Conservation (phyloP, 2,888 invertebrate genomes). For the Linyphia triangularis region DNA sequence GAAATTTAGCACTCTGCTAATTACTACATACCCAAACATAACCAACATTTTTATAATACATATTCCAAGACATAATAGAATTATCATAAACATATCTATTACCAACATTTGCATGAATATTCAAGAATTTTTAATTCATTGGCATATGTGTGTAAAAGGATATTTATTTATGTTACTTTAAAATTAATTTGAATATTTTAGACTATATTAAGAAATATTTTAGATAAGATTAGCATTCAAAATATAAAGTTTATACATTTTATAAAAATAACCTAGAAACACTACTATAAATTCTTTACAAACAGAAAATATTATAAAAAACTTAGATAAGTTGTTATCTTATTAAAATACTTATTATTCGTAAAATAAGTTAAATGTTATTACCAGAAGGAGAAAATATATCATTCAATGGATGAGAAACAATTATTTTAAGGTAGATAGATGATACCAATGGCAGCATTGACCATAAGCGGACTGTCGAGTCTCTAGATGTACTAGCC, state of each 20-base stretch:
- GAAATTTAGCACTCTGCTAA: too few relatives aligned
- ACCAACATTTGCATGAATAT: too few relatives aligned
- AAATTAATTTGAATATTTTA: too few relatives aligned
- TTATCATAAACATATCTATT: too few relatives aligned
- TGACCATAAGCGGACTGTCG: conserved; percentile 81
- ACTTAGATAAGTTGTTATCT: neutral
- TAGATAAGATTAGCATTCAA: too few relatives aligned
- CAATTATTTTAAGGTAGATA: conserved; percentile 79
- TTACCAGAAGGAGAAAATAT: conserved; percentile 77
- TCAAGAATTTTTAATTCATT: too few relatives aligned
- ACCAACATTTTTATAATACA: too few relatives aligned
- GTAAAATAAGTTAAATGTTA: neutral
- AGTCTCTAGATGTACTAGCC: conserved; percentile 81
- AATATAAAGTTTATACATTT: neutral
- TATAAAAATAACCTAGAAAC: neutral
- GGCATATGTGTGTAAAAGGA: too few relatives aligned
- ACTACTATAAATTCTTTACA: neutral
- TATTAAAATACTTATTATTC: neutral
- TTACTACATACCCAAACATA: too few relatives aligned
- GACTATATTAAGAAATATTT: too few relatives aligned
- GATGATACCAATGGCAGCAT: conserved; percentile 79
- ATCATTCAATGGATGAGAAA: conserved; percentile 78
- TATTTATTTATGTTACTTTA: too few relatives aligned
- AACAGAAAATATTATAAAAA: neutral
- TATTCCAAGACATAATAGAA: too few relatives aligned